Evolutionary conservation across 1,140 invertebrate genomes (phyloP).

Genomic region (Dysdera silvatica): DNA sequence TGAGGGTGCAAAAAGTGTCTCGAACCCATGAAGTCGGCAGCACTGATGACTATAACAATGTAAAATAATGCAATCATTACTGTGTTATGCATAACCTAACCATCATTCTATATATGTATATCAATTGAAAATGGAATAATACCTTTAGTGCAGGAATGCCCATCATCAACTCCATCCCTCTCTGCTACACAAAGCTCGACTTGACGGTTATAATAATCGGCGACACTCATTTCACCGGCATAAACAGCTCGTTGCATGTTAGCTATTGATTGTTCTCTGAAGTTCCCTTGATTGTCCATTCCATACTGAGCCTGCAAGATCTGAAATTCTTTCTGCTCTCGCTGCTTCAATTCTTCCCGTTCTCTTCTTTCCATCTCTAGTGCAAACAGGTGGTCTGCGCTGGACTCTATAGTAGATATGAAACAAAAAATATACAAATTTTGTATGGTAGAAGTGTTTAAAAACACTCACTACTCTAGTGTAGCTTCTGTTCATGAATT

Average conservation of each 20-base stretch:
- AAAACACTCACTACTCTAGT: too few species aligned
- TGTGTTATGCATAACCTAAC: too few species aligned
- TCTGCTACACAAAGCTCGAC: conserved; percentile 64
- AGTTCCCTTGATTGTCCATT: conserved; percentile 76
- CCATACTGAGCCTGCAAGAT: conserved; percentile 73
- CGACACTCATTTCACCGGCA: conserved; percentile 70
- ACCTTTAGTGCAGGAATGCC: conserved; percentile 66
- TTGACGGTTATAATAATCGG: conserved; percentile 75
- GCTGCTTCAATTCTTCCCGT: conserved; percentile 58
- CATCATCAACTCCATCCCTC: conserved; percentile 69
- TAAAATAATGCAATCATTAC: too few species aligned
- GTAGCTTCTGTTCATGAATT: too few species aligned
- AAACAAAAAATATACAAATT: too few species aligned
- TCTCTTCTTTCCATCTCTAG: conserved; percentile 57
- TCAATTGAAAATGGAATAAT: too few species aligned
- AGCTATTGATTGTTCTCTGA: conserved; percentile 68
- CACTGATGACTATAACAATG: too few species aligned
- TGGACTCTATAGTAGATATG: conserved; percentile 46
- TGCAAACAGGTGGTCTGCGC: conserved; percentile 52
- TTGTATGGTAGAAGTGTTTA: too few species aligned
- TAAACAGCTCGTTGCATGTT: conserved; percentile 76
- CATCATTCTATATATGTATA: too few species aligned
- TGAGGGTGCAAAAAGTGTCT: too few species aligned
- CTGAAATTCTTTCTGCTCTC: conserved; percentile 72
- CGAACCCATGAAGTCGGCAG: too few species aligned